phyloP scores from a whole-genome alignment of 2,797 vertebrate genomes.

The Chloroceryle inda region DNA sequence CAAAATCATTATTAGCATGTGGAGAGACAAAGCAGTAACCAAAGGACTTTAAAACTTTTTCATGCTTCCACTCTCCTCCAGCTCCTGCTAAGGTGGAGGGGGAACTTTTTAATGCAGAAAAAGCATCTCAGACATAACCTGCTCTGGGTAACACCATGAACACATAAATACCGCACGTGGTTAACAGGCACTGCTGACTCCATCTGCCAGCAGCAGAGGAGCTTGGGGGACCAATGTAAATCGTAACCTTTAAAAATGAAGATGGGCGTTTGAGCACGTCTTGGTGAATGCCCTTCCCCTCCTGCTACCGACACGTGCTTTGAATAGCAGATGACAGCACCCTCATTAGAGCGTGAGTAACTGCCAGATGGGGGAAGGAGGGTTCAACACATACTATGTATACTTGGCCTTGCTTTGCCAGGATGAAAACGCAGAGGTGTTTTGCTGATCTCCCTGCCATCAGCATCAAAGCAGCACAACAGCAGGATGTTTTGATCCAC shows the following conservation, averaged over 20 bases:
- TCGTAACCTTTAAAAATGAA: slow-evolving; percentile 21
- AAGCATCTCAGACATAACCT: neutral
- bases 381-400: neutral
- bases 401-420: neutral
- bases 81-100: neutral
- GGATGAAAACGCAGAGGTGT: neutral
- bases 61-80: neutral
- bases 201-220: slow-evolving; percentile 22
- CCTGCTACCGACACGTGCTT: neutral
- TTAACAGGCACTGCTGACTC: neutral
- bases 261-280: neutral
- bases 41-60: neutral
- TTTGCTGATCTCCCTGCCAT: neutral
- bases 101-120: neutral
- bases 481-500: neutral
- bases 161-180: neutral
- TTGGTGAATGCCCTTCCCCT: neutral
- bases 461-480: neutral
- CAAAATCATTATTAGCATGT: neutral
- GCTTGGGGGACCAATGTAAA: slow-evolving; percentile 1
- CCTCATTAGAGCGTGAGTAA: neutral
- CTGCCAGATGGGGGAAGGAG: neutral
- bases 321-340: neutral
- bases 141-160: neutral
- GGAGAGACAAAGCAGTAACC: neutral